Base-by-base conservation (phyloP, 53 echinoderm and acorn worm genomes). In the Mesocentrotus franciscanus region DNA sequence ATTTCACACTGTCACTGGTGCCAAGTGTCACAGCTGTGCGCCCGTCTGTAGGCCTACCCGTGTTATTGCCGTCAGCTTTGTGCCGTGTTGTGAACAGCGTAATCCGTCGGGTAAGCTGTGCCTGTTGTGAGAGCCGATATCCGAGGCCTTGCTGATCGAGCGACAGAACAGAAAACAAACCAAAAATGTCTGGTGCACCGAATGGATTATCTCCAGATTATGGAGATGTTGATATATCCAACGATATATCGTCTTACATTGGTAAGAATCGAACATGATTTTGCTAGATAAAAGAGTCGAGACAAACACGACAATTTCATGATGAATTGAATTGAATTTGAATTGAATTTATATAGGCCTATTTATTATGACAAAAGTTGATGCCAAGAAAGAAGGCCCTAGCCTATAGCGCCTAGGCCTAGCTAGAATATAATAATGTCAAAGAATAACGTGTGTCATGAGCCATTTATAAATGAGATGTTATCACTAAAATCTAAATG, bases 221-320 rank as follows among this genome's bases (percentile, higher is more conserved):
- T 60, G 90, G 90, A 90, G 90, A 90, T 90, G 90, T 90, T 90
- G 81, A 81, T 39, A 81, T 81, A 81, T 81, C 81, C 36, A 81
- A 81, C 22, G 90, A 90, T 90, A 90, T 90, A 29, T 90, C 90
- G 60, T 90, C 90, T 60, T 90, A 60, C 35, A 90, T 90, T 90
- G 90, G 90, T 90, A 60, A 90, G 89, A 27, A 64, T 36, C 36
- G 34, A 36, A 62, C 15, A 62, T 62, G 62, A 62, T 62, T 62
- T 62, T 61, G 39, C 7, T 39, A 36, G 78, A 84, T 22, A 34
- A 17, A 36, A 20, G 27, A 29, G 27, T 9, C 1, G 12, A 12
- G 84, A 36, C 26, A 39, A 39, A 39, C 39, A 3, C 1, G 39
- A 39, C 39, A 39, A 39, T 39, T 1, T 39, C 39, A 39, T 39